phyloP scores from a whole-genome alignment of 2,113 vertebrate genomes.

The Leptosomus discolor region DNA sequence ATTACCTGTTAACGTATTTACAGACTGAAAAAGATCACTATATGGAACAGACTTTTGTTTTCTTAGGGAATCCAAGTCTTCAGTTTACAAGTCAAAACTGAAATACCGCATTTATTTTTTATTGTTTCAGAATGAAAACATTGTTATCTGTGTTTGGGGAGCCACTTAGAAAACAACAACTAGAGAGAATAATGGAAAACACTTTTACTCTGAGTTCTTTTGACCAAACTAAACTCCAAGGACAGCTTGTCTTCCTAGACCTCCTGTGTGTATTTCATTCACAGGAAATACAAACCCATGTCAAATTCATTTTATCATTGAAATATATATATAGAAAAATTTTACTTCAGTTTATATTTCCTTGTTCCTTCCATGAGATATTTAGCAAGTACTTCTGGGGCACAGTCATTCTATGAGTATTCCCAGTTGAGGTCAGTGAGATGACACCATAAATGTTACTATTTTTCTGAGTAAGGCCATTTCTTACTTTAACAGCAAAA shows the following conservation, averaged over 20 bases:
- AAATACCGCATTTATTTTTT: neutral
- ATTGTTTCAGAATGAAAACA: neutral
- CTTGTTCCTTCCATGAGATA: neutral
- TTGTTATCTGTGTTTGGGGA: neutral
- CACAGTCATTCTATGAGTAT: neutral
- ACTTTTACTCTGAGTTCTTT: neutral
- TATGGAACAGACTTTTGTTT: neutral
- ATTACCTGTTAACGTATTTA: neutral
- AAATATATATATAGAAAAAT: neutral
- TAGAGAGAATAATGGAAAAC: neutral
- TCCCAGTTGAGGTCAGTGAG: neutral
- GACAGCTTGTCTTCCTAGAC: neutral
- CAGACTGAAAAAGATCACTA: neutral
- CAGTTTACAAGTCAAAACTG: neutral
- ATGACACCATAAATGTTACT: neutral
- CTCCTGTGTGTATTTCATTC: neutral
- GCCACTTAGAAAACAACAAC: neutral
- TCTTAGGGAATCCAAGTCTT: neutral
- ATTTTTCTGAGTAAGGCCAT: neutral
- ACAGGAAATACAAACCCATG: neutral
- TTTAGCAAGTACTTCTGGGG: neutral
- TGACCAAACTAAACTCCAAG: neutral
- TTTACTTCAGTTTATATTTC: neutral
- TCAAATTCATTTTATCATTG: neutral
- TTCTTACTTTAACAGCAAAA: neutral